Base-by-base conservation (phyloP, 2,888 invertebrate genomes). In the Eupithecia insigniata region DNA sequence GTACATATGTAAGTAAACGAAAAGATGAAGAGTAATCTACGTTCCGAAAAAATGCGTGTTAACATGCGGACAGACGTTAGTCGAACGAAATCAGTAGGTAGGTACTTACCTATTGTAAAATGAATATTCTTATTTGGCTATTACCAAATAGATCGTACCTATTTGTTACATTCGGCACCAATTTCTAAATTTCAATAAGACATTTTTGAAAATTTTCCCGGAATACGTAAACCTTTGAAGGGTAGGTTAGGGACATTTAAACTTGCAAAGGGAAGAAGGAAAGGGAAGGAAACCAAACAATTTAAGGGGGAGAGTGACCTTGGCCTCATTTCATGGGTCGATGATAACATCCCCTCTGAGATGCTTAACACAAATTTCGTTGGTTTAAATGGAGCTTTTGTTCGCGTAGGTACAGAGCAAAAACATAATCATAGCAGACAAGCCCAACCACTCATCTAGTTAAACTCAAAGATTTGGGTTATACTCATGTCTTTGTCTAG, bases 301-400 rank as follows among this genome's bases (percentile, higher is more conserved):
- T 78, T 76, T 70, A 46, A 58, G 73, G 46, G 70, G 74, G 67
- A 67, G 72, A 70, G 69, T 76, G 81, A 73, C 85, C 84, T 85
- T 85, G 84, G 76, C 85, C 84, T 61, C 68, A 58, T 81, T 85
- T 36, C 70, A 18, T 66, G 74, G 80, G 80, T 66, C 66, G n/a
- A 32, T 34, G 70, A 66, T 70, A 60, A 12, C 58, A 69, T 66
- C 43, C 58, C 22, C 7, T 43, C 30, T 22, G 46, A 66, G 58
- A 43, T 60, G 36, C 61, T 62, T n/a, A 62, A 32, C 30, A 18
- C 30, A 62, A 62, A 62, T 61, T 32, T 61, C 32, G 61, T 34
- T 34, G 30, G 12, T 62, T 32, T 60, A 32, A 32, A 58, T 58
- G 28, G 28, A 58, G 5, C 30, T 60, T 28, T n/a, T 32, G 61